A percentile compares a stretch with the other conserved stretches of the same genome.
These are phyloP conservation scores for Lonchura striata DNA, from an alignment of 2,113 vertebrate genomes.

Conservation along the genomic window DNA sequence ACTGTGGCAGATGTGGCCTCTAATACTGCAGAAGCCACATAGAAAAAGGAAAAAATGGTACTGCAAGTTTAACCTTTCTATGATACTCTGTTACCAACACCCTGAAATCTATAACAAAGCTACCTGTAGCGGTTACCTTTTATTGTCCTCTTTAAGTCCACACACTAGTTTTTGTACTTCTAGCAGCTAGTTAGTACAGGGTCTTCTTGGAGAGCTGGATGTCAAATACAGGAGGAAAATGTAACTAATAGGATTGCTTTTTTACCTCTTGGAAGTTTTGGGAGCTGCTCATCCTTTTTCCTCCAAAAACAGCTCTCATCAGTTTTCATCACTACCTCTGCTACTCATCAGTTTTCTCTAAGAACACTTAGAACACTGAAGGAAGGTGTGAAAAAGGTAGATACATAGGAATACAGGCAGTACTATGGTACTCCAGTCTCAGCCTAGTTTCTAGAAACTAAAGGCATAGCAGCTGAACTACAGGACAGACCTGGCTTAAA, in stretches of 20 bases:
- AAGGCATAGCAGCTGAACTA: neutral
- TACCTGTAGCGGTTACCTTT: neutral
- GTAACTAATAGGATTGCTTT: neutral
- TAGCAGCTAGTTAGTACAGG: neutral
- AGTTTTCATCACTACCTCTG: neutral
- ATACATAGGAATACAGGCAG: neutral
- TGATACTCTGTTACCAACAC: neutral
- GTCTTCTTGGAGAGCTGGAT: neutral
- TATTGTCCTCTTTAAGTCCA: neutral
- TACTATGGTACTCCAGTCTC: neutral
- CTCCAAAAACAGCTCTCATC: neutral
- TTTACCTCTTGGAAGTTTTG: neutral
- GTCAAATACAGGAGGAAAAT: neutral
- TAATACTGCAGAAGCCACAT: neutral
- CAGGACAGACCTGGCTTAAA: neutral
- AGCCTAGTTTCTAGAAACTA: neutral
- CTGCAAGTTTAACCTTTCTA: neutral
- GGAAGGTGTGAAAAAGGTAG: neutral
- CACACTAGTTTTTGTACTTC: neutral
- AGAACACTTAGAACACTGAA: neutral
- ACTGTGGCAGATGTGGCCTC: neutral
- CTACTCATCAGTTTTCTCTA: neutral
- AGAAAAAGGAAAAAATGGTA: neutral
- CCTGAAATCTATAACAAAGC: neutral
- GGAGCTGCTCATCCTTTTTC: neutral